A percentile compares a stretch with the other conserved stretches of the same genome.
These are phyloP conservation scores for Istiophorus platypterus DNA, from an alignment of 2,113 vertebrate species.

Conservation along the genomic window DNA sequence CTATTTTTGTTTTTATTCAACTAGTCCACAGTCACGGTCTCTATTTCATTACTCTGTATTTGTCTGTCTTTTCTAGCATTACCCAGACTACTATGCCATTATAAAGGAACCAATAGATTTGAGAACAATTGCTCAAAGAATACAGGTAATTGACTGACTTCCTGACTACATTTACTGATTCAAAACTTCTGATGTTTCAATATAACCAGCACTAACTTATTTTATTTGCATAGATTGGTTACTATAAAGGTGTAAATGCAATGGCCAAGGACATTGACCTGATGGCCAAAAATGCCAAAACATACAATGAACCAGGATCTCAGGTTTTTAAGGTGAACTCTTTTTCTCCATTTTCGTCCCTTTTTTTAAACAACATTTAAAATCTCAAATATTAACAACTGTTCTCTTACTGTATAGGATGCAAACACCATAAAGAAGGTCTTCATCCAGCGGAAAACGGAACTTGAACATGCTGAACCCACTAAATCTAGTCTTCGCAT, in stretches of 20 bases:
- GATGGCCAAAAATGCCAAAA: conserved; percentile 98
- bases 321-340: conserved; percentile 96
- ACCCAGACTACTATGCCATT: conserved; percentile 99
- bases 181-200: conserved; percentile 4
- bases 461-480: conserved; percentile 96
- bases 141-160: conserved; percentile 87
- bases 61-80: conserved; percentile 89
- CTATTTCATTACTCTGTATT: background rate
- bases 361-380: background rate
- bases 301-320: conserved; percentile 98
- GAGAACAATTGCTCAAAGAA: conserved; percentile 95
- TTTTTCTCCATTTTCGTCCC: conserved; percentile 36
- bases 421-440: conserved; percentile 99
- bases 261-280: conserved; percentile 99
- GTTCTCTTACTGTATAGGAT: conserved; percentile 86
- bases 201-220: background rate
- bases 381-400: background rate
- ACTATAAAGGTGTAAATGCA: conserved; percentile 94
- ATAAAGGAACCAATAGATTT: conserved; percentile 99
- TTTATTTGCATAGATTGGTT: conserved; percentile 86
- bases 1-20: background rate
- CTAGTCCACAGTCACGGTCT: background rate
- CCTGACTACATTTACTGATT: background rate
- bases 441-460: conserved; percentile 95
- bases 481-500: conserved; percentile 96